Conservation (phyloP, 2,888 invertebrate species). For the Eupithecia abbreviata region DNA sequence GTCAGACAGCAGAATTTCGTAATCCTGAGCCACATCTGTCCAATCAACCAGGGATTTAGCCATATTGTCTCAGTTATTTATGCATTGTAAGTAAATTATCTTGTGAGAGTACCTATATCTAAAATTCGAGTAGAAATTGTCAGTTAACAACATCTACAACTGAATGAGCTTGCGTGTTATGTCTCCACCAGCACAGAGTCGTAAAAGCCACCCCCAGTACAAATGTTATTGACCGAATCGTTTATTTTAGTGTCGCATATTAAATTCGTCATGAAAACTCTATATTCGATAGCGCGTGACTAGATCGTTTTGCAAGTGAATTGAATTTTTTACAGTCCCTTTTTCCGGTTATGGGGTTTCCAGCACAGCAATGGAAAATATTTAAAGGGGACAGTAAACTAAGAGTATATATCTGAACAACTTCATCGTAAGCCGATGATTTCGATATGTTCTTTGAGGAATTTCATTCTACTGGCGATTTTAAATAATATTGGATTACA, state of each 20-base stretch:
- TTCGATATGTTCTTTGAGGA: not conserved
- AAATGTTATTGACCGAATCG: constrained; percentile 61
- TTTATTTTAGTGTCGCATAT: constrained; percentile 61
- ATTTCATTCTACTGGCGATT: not conserved
- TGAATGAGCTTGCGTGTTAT: not conserved
- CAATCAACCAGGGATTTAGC: not conserved
- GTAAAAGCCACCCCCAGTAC: constrained; percentile 60
- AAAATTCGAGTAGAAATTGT: not conserved
- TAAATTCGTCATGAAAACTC: constrained; percentile 62
- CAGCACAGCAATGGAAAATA: not conserved
- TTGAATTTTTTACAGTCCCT: constrained; percentile 41
- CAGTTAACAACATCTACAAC: not conserved
- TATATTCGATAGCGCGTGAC: constrained; percentile 46
- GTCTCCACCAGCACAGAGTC: constrained; percentile 43
- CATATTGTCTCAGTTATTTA: no score
- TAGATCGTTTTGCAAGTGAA: constrained; percentile 42
- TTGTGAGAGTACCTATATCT: no score
- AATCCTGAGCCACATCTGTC: not conserved
- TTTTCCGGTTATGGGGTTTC: not conserved
- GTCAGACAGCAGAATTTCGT: no score
- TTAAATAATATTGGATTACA: not conserved
- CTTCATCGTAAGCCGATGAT: not conserved
- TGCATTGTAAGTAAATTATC: no score
- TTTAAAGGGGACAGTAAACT: not conserved
- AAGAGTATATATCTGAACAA: not conserved